These are phyloP conservation scores for Steinernema khuongi DNA, from an alignment of 1,140 invertebrate species.

Conservation along the genomic window DNA sequence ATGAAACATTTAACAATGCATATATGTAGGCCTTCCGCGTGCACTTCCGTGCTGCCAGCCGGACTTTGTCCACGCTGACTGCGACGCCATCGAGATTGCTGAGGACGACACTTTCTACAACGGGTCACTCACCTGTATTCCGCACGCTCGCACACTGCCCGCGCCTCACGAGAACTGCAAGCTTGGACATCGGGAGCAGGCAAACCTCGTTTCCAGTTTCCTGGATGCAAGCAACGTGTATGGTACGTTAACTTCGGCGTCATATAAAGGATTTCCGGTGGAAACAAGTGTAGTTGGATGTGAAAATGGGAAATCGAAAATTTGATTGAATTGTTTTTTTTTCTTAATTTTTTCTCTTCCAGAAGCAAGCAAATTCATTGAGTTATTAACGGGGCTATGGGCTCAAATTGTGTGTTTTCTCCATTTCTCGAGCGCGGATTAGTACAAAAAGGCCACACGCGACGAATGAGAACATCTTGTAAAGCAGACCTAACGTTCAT, in stretches of 20 bases:
- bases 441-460: no score
- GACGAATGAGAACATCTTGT: no score
- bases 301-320: conserved; percentile 59
- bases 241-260: conserved; percentile 67
- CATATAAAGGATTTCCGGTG: conserved; percentile 62
- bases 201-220: conserved; percentile 85
- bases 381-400: not conserved
- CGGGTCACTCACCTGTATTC: conserved; percentile 42
- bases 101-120: conserved; percentile 39
- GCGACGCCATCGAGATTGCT: conserved; percentile 44
- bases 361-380: conserved; percentile 21
- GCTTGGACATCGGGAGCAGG: conserved; percentile 77
- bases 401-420: not conserved
- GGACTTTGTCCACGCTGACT: conserved; percentile 55
- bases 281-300: no score
- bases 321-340: conserved; percentile 11
- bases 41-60: conserved; percentile 45
- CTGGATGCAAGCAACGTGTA: conserved; percentile 80
- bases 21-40: conserved; percentile 12
- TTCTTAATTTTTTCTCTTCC: conserved; percentile 23
- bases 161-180: conserved; percentile 46
- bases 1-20: not conserved
- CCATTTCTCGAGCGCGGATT: no score
- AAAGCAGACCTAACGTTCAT: no score
- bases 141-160: conserved; percentile 46